Conservation (phyloP, 2,888 invertebrate genomes). For the Leptarthrus brevirostris region DNA sequence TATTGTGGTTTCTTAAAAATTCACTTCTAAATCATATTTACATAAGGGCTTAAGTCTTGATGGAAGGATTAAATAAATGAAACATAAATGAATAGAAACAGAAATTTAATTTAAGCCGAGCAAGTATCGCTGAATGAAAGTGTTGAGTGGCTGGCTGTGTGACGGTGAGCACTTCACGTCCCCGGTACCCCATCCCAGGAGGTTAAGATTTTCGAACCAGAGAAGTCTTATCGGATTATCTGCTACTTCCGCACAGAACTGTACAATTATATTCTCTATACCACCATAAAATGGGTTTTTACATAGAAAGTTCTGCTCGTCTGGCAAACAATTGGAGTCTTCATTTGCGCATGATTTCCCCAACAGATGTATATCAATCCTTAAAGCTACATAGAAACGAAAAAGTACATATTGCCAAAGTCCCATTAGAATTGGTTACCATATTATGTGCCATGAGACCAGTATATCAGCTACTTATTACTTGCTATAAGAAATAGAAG, state of each 20-base stretch:
- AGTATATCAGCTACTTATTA: conserved; percentile 44
- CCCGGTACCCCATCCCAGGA: not conserved
- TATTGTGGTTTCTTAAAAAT: conserved; percentile 38
- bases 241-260: conserved; percentile 35
- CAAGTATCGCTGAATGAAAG: conserved; percentile 5
- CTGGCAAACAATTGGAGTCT: no score
- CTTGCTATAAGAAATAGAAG: conserved; percentile 27
- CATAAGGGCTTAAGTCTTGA: conserved; percentile 36
- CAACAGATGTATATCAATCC: not conserved
- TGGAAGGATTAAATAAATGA: conserved; percentile 49
- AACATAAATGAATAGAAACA: conserved; percentile 47
- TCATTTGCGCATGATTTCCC: conserved; percentile 25
- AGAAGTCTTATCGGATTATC: conserved; percentile 45
- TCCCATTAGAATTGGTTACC: conserved; percentile 30
- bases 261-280: conserved; percentile 31
- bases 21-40: conserved; percentile 40
- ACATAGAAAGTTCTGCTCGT: no score
- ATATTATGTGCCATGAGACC: conserved; percentile 42
- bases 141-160: conserved; percentile 24
- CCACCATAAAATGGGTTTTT: conserved; percentile 3
- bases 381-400: not conserved
- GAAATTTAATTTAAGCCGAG: conserved; percentile 37
- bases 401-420: not conserved
- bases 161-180: not conserved
- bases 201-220: conserved; percentile 2